Conservation (phyloP, 2,113 vertebrate species). For the Turnix velox region DNA sequence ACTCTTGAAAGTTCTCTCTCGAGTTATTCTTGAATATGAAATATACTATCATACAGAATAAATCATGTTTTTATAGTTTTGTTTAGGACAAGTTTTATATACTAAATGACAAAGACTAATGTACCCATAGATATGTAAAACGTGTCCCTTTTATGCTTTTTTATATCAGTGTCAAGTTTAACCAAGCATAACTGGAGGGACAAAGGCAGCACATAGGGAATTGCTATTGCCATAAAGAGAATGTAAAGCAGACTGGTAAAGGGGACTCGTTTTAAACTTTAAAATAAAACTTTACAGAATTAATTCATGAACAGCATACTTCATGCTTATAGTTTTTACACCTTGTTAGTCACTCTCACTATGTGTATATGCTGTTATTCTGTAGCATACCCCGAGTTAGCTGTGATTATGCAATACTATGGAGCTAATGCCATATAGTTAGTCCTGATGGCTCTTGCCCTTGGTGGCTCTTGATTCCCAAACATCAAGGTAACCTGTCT, state of each 20-base stretch:
- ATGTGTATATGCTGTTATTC: neutral
- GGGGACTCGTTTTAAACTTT: neutral
- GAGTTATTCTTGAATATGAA: neutral
- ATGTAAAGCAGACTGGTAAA: neutral
- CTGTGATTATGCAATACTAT: neutral
- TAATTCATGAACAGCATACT: neutral
- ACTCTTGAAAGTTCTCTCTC: neutral
- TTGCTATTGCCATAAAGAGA: neutral
- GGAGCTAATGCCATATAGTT: neutral
- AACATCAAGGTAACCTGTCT: neutral
- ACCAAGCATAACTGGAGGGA: neutral
- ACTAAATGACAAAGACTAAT: neutral
- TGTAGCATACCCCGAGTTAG: neutral
- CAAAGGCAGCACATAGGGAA: neutral
- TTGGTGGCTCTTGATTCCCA: neutral
- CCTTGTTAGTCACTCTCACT: neutral
- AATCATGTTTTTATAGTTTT: neutral
- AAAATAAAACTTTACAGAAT: neutral
- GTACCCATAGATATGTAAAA: neutral
- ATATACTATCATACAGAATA: neutral
- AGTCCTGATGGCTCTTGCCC: neutral
- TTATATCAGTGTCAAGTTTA: neutral
- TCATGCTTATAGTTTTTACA: neutral
- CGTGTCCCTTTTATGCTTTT: neutral
- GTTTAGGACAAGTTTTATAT: neutral